Evolutionary conservation across 2,113 vertebrate species (phyloP), one percentile per base, ranked within the genome.

Genomic region (Amphiprion percula): DNA sequence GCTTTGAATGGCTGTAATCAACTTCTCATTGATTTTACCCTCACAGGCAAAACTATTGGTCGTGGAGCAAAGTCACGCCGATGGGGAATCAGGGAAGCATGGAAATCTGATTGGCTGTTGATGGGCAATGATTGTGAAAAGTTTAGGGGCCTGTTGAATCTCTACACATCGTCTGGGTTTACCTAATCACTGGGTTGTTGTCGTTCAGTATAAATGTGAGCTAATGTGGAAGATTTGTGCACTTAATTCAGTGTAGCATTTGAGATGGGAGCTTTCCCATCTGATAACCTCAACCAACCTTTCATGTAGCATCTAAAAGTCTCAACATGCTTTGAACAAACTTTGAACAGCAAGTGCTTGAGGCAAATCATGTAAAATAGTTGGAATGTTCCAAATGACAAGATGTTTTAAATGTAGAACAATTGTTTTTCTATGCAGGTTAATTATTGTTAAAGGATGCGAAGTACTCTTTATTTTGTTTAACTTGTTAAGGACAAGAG

Each of bases 21-120:
- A 71, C 67, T 71, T 74, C 39, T 58, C 44, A 88, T 87, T 83
- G 55, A 85, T 88, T 87, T 87, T 81, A 15, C 68, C 68, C 41
- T 81, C 54, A 59, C 70, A 14, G 44, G 47, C 63, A 74, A 53
- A 76, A 44, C 41, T 66, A 59, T 55, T 68, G 70, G 65, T 71
- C 77, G 37, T 72, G 52, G 30, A 70, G 24, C 41, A 77, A 75
- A 70, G 77, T 63, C 44, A 21, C 60, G 52, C 55, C 21, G 39
- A 61, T 59, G 11, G 5, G 23, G 44, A 59, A 62, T 47, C 9
- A 30, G 41, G 62, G 68, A 62, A 63, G 37, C 53, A 24, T 17
- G 44, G n/a, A 33, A 49, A 63, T 73, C 68, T 19, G 56, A 56
- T 21, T 68, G 52, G 37, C 52, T 59, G 19, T 16, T 52, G 8